Conservation (phyloP, 2,888 invertebrate genomes). For the Mantis religiosa region DNA sequence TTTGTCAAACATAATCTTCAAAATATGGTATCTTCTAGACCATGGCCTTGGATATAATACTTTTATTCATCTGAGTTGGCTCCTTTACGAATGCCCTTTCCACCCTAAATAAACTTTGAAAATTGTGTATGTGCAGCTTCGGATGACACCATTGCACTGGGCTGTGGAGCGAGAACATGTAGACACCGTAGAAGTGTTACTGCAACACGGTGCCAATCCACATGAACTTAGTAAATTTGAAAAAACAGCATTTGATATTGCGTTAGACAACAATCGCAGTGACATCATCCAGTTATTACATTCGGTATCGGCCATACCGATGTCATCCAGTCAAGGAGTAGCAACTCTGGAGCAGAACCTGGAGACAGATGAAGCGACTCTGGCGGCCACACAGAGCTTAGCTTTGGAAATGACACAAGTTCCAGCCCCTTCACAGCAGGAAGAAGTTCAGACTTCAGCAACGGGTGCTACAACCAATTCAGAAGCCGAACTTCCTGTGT, state of each 20-base stretch:
- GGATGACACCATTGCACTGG: slow-evolving; percentile 94
- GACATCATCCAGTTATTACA: slow-evolving; percentile 59
- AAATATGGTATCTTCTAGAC: too few species aligned
- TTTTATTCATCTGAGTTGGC: too few species aligned
- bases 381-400: slow-evolving; percentile 39
- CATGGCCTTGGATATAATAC: too few species aligned
- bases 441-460: slow-evolving; percentile 29
- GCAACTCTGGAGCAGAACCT: neutral
- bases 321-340: neutral
- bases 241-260: slow-evolving; percentile 64
- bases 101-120: too few species aligned
- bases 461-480: neutral
- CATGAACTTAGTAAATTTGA: slow-evolving; percentile 66
- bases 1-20: too few species aligned
- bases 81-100: too few species aligned
- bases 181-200: slow-evolving; percentile 62
- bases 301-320: slow-evolving; percentile 35
- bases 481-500: neutral
- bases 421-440: slow-evolving; percentile 30
- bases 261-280: slow-evolving; percentile 59
- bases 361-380: slow-evolving; percentile 37
- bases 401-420: slow-evolving; percentile 28
- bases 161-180: slow-evolving; percentile 79
- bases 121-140: slow-evolving; percentile 51
- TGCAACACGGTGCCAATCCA: slow-evolving; percentile 71